Evolutionary conservation across 1,140 invertebrate genomes (phyloP).

Genomic region (Limonius californicus): DNA sequence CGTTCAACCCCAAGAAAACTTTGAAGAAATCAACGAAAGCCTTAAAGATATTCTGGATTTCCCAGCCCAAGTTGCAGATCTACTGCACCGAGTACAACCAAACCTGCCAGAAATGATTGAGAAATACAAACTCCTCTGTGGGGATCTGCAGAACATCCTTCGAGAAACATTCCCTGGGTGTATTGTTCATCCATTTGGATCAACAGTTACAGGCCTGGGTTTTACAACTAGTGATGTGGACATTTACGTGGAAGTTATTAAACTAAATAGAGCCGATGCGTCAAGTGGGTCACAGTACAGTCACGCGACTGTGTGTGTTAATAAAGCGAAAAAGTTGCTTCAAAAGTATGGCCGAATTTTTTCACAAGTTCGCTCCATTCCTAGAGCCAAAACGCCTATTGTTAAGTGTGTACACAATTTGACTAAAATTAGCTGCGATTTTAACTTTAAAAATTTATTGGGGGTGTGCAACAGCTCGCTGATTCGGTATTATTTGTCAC

Average conservation of each 20-base stretch:
- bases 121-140: conserved; percentile 42
- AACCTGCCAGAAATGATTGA: conserved; percentile 45
- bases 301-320: conserved; percentile 23
- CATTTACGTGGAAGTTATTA: conserved; percentile 51
- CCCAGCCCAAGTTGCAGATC: conserved; percentile 45
- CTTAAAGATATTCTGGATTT: conserved; percentile 23
- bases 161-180: conserved; percentile 44
- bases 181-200: conserved; percentile 60
- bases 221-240: conserved; percentile 65
- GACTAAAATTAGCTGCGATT: conserved; percentile 58
- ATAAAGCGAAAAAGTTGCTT: conserved; percentile 48
- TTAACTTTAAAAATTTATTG: conserved; percentile 66
- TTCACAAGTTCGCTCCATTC: conserved; percentile 56
- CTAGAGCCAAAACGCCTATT: conserved; percentile 66
- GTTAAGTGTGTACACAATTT: conserved; percentile 61
- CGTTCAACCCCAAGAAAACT: neutral
- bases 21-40: conserved; percentile 16
- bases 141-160: conserved; percentile 45
- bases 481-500: conserved; percentile 54
- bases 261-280: neutral
- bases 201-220: conserved; percentile 60
- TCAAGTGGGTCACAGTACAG: neutral
- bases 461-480: conserved; percentile 60
- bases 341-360: conserved; percentile 47
- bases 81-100: conserved; percentile 49